phyloP scores from a whole-genome alignment of 2,797 vertebrate species.

The Catharus ustulatus region DNA sequence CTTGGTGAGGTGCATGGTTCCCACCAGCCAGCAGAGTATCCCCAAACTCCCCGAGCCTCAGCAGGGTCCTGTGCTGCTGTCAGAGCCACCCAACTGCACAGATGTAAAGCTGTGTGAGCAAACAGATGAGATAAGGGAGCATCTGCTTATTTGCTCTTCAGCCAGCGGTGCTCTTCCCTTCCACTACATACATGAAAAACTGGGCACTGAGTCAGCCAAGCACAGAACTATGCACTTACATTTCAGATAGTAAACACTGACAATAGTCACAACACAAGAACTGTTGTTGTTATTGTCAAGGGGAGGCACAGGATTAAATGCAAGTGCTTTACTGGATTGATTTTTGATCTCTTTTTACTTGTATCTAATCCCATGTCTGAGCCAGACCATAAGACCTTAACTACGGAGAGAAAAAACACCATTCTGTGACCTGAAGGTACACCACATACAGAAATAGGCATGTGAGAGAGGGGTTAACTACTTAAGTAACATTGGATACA shows the following conservation, averaged over 20 bases:
- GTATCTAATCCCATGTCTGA: neutral
- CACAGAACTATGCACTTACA: neutral
- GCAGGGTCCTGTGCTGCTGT: neutral
- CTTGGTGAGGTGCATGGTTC: rapidly evolving
- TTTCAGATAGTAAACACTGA: neutral
- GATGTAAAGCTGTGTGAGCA: neutral
- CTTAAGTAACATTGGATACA: neutral
- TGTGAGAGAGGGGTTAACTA: neutral
- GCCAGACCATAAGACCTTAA: neutral
- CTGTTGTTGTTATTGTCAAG: neutral
- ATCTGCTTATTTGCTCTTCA: neutral
- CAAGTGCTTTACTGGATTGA: neutral
- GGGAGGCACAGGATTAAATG: neutral
- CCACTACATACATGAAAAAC: neutral
- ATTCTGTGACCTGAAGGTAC: neutral
- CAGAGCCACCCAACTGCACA: rapidly evolving
- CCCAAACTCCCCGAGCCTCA: neutral
- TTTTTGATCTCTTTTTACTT: neutral
- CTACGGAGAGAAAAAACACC: neutral
- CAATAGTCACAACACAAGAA: neutral
- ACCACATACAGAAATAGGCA: neutral
- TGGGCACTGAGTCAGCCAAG: neutral
- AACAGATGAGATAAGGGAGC: neutral
- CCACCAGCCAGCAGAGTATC: neutral
- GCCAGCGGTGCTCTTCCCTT: neutral